These are phyloP conservation scores for Heliothis virescens DNA, from an alignment of 1,140 invertebrate genomes.

Conservation along the genomic window DNA sequence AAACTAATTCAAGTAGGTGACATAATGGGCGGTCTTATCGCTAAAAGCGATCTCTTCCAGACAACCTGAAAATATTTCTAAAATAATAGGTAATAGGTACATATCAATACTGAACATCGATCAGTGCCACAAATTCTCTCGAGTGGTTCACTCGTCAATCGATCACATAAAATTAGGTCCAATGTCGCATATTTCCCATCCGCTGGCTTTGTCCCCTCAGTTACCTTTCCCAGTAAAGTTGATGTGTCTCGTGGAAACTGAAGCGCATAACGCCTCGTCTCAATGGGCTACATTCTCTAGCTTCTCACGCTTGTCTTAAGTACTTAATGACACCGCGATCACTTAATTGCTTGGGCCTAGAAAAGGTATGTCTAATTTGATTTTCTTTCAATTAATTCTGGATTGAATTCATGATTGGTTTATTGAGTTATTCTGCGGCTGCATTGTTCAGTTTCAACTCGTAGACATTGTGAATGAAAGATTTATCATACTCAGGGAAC, in stretches of 20 bases:
- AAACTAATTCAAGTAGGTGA: no score
- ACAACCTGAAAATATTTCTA: no score
- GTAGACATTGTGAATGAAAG: no score
- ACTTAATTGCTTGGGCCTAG: conserved; percentile 37
- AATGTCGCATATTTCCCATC: conserved; percentile 26
- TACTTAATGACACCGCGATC: conserved; percentile 38
- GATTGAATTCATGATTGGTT: not conserved
- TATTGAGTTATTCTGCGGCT: not conserved
- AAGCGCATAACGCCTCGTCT: conserved; percentile 36
- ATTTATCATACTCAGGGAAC: no score
- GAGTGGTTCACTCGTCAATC: not conserved
- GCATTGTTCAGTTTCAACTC: not conserved
- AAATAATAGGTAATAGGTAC: no score
- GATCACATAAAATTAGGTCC: conserved; percentile 5
- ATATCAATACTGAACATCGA: no score
- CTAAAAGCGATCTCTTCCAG: no score
- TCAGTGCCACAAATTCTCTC: not conserved
- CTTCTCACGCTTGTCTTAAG: conserved; percentile 45
- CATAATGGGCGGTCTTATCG: no score
- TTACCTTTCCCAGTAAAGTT: conserved; percentile 50
- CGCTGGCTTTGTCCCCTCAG: conserved; percentile 16
- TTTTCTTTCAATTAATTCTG: conserved; percentile 12
- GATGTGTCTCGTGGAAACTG: conserved; percentile 57
- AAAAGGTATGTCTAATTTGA: conserved; percentile 25
- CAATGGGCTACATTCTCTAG: conserved; percentile 41